Base-by-base conservation (phyloP, 2,888 invertebrate species). In the Diaprepes abbreviatus region DNA sequence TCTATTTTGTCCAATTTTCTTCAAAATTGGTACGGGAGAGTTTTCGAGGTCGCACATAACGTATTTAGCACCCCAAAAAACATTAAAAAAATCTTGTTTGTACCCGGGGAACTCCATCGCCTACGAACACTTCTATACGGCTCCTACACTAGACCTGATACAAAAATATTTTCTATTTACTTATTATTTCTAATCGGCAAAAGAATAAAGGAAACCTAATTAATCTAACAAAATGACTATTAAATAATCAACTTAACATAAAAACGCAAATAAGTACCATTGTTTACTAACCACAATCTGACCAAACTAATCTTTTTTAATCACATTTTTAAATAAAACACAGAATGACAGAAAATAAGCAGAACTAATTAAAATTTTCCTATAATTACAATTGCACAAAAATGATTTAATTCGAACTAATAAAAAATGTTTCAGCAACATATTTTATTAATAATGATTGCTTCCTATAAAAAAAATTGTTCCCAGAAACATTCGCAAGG, bases 401-500 rank as follows among this genome's bases (percentile, higher is more conserved):
- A 38, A 14, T 38, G 1, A 38, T 38, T 6, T 38, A 38, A 38
- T 38, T 38, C 2, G 3, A 35, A 3, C 3, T 38, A 38, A 38
- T 38, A 38, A 38, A 38, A 38, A 38, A 4, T 16, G 38, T 38
- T 16, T 7, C 14, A 38, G 12, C 14, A 38, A 14, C 38, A n/a
- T n/a, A 38, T 14, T 38, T 38, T 16, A 38, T 10, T 10, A 35
- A n/a, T n/a, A n/a, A n/a, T n/a, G n/a, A 38, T 38, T 38, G 16
- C 14, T 38, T 45, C 12, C 24, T n/a, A 24, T 5, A n/a, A n/a
- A n/a, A 43, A 45, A 45, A n/a, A 24, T 9, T 24, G 4, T 45
- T 24, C 45, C 5, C 21, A 21, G 45, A 45, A 45, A 24, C 45
- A n/a, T 24, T 43, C n/a, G n/a, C n/a, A n/a, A n/a, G n/a, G n/a